Base-by-base conservation (phyloP, 30 jellyfish, hydroid and myxozoan genomes). In the Rhopilema esculentum region DNA sequence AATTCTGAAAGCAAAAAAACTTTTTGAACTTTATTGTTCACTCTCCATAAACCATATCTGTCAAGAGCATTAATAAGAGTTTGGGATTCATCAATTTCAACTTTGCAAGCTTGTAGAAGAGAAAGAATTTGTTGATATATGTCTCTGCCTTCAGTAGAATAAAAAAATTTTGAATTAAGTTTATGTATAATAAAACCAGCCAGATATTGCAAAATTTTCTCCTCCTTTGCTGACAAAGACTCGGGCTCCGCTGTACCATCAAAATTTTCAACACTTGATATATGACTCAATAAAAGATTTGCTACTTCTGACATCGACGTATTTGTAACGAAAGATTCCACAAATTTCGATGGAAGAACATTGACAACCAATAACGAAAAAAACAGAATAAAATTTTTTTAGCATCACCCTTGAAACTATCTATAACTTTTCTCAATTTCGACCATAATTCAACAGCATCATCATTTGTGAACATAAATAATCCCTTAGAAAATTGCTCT, bases 231-330 rank as follows among this genome's bases (percentile, higher is more conserved):
- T 27, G 84, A 73, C 84, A 73, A 33, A 73, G 84, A 20, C 71
- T 33, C 40, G 16, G 80, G 84, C 79, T 1, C 69, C 84, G 27
- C n/a, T 24, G 70, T 33, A 73, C 19, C 75, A 23, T 57, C 78
- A 4, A 33, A 21, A 49, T 49, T 28, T 15, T 6, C 66, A 49
- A 48, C 66, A 21, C 40, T 49, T 19, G 78, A 76, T 49, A 76
- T 8, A 76, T 22, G 87, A 32, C 20, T 49, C 87, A 76, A 49
- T 28, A 76, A 28, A 76, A 62, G 66, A 79, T 79, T 79, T 52
- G 89, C 89, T 1, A 79, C 89, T 29, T 79, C 80, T 18, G 89
- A 16, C 89, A 79, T 52, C 83, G 63, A 66, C 64, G 89, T 79
- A 79, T 79, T 79, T 79, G 79, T 52, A 26, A 79, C n/a, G 21